Evolutionary conservation across 2,113 vertebrate species (phyloP), one percentile per base, ranked within the genome.

Genomic region (Chloropsis hardwickii): DNA sequence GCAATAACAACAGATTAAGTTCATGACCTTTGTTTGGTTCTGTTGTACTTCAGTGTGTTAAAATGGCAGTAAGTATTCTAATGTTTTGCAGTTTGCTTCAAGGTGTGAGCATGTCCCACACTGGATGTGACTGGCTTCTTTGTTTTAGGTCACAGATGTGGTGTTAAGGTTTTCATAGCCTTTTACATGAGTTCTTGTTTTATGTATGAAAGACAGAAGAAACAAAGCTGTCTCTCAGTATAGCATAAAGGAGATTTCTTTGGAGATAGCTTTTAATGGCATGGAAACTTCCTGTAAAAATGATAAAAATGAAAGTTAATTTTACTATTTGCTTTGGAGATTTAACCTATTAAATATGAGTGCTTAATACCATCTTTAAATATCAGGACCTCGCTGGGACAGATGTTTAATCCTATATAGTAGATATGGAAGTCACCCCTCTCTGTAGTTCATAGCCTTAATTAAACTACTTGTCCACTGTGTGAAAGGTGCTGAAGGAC

Each of bases 51-150:
- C 39, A 44, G 12, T 19, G 54, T 78, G 21, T 33, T 53, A 29
- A 89, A 92, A 67, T 65, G 31, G 12, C 7, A 40, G 28, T 40
- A n/a, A 48, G 10, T 86, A 62, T 61, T 57, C 25, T 42, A 37
- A 25, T 11, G 5, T 45, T 73, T 82, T 31, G 5, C 10, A 14
- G 1, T 44, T 61, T 73, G 28, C 14, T 33, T 77, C 10, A 23
- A 50, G 44, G 3, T 29, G 4, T 24, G 7, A 58, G 12, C 7
- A 2, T 53, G 24, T 18, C 23, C 13, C 4, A 1, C 45, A 8
- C 5, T 35, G 33, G 17, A 45, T 42, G 18, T 27, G 60, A 29
- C 5, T 71, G 39, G 3, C 14, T 61, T 51, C 20, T 60, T 80
- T 44, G 7, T 61, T 56, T 44, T 2, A 40, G 14, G 5, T 67